Conservation (phyloP, 2,113 vertebrate genomes). For the Tragelaphus buxtoni region DNA sequence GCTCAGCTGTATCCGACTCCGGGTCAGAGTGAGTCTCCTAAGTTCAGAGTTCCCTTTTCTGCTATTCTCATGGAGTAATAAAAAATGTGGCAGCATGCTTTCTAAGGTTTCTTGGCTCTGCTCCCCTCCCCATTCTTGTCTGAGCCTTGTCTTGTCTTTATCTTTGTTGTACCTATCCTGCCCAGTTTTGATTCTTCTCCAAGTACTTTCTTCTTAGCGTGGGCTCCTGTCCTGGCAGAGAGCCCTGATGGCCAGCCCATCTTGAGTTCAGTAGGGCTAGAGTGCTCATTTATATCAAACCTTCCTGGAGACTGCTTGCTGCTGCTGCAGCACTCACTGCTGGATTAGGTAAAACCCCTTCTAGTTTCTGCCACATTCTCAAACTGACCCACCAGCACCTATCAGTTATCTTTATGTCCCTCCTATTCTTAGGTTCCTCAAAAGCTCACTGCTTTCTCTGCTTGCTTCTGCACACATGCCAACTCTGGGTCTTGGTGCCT, state of each 20-base stretch:
- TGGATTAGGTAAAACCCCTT: neutral
- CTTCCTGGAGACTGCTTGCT: neutral
- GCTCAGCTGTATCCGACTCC: neutral
- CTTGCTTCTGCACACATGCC: neutral
- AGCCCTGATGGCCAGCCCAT: neutral
- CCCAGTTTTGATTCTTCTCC: neutral
- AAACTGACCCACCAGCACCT: neutral
- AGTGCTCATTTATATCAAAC: neutral
- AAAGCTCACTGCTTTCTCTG: neutral
- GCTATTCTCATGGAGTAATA: neutral
- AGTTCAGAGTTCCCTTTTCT: neutral
- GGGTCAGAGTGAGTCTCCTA: neutral
- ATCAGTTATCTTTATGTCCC: neutral
- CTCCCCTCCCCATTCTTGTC: neutral
- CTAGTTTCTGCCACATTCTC: neutral
- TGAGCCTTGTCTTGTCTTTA: neutral
- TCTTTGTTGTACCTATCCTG: neutral
- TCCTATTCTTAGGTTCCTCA: neutral
- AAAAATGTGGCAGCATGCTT: neutral
- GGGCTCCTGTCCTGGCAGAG: neutral
- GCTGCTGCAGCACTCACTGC: neutral
- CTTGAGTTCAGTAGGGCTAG: neutral
- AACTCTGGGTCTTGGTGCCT: neutral
- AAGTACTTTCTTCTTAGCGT: neutral
- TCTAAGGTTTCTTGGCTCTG: neutral